Evolutionary conservation across 2,888 invertebrate genomes (phyloP), one percentile per base, ranked within the genome.

Genomic region (Spodoptera littoralis): DNA sequence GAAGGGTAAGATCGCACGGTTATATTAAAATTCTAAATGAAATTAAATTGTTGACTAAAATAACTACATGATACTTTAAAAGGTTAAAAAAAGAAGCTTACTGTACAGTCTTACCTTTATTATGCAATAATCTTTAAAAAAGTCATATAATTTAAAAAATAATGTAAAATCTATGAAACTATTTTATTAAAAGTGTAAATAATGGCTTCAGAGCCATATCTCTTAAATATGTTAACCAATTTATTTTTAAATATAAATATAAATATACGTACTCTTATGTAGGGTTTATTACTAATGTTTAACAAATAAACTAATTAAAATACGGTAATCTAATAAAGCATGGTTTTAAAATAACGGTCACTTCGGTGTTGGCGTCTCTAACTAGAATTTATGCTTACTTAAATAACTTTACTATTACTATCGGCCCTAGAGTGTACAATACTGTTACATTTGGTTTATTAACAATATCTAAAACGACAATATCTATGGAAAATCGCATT

Each of bases 281-380:
- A 49, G 36, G 13, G 11, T 48, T 9, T 30, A 41, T 49, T 13
- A 56, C 54, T 66, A 57, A 73, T 43, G 24, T 53, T n/a, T 4
- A 27, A 44, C n/a, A 30, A 13, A 47, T 49, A 49, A 45, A 59
- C 18, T 58, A 58, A 73, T 8, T 0, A n/a, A 63, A 12, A 6
- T 8, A 53, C 11, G 62, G 43, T 45, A 51, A 55, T 60, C 60
- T 71, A 79, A 77, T 65, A 54, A 60, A 57, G 78, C 78, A 79
- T 79, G 79, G 59, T 76, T 72, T 77, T 70, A 65, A 62, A 54
- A 51, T 65, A 51, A 65, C 42, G 55, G 60, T 56, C 55, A 54
- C 53, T 64, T 62, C 60, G 76, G 77, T 76, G 70, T 70, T 36
- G 65, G 64, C 44, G 51, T 51, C 18, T 47, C 50, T 51, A 52